These are phyloP conservation scores for Polydrusus cervinus DNA, from an alignment of 2,888 invertebrate species.

Conservation along the genomic window DNA sequence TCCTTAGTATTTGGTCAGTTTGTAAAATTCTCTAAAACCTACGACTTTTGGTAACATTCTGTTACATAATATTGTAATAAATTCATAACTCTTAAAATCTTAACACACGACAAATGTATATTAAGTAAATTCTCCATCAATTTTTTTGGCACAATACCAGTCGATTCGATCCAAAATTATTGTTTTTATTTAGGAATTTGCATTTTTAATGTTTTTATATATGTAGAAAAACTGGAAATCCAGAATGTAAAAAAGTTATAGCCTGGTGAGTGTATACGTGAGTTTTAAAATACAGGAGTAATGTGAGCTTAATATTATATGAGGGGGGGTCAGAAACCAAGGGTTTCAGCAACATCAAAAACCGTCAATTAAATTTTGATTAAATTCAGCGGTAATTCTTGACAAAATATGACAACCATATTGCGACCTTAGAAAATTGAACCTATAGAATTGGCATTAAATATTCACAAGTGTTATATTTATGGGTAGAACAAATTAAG, in stretches of 20 bases:
- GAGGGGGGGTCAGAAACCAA: background rate
- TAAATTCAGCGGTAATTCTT: no score
- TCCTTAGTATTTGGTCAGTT: constrained; percentile 60
- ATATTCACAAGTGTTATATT: no score
- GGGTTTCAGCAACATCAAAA: no score
- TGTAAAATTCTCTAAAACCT: constrained; percentile 63
- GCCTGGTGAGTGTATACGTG: background rate
- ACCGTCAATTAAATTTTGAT: no score
- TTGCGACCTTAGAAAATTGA: no score
- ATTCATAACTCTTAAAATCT: constrained; percentile 26
- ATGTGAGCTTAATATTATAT: background rate
- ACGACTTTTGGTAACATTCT: constrained; percentile 57
- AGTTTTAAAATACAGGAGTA: background rate
- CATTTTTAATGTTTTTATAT: background rate
- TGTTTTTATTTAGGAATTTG: constrained; percentile 37
- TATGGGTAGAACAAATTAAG: no score
- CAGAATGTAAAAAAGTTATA: background rate
- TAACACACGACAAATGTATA: constrained; percentile 30
- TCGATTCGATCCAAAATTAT: constrained; percentile 34
- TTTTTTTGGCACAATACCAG: constrained; percentile 45
- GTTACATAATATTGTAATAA: constrained; percentile 29
- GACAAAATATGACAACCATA: no score
- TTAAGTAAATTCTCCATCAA: constrained; percentile 28
- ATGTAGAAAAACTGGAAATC: background rate
- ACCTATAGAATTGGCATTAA: no score